Conservation (phyloP, 2,113 vertebrate genomes). For the Dicrurus megarhynchus region DNA sequence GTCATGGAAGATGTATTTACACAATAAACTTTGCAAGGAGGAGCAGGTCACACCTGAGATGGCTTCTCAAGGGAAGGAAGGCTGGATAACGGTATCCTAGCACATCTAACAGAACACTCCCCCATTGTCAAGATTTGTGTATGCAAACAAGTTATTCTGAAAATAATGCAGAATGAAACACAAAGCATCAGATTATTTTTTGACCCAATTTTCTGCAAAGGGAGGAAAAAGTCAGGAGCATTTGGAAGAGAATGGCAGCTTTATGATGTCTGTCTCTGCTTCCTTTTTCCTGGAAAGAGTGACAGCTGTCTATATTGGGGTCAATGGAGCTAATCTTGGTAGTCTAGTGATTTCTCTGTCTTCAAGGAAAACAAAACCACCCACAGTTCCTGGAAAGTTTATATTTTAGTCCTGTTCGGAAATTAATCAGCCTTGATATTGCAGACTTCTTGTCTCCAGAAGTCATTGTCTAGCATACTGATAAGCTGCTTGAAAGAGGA, state of each 20-base stretch:
- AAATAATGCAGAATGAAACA: neutral
- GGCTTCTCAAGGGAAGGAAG: neutral
- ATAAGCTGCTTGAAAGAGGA: neutral
- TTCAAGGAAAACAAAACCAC: neutral
- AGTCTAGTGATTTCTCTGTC: neutral
- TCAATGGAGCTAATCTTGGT: neutral
- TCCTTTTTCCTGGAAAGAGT: neutral
- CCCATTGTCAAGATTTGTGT: neutral
- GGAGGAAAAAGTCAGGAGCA: fast-evolving
- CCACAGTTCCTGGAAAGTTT: neutral
- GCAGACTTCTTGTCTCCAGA: neutral
- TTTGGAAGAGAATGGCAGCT: neutral
- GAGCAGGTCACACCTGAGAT: neutral
- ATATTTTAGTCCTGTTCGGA: neutral
- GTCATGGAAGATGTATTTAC: neutral
- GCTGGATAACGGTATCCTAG: neutral
- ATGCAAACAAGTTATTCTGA: neutral
- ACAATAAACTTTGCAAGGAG: neutral
- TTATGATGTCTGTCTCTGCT: neutral
- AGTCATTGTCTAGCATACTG: neutral
- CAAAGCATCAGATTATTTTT: neutral
- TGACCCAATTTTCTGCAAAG: neutral
- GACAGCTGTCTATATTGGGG: neutral
- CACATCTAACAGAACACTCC: neutral
- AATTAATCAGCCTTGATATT: neutral